Percentiles rank a stretch among this genome's conserved stretches.
Evolutionary conservation across 2,797 vertebrate genomes (phyloP).

Genomic region (Pipistrellus pygmaeus): DNA sequence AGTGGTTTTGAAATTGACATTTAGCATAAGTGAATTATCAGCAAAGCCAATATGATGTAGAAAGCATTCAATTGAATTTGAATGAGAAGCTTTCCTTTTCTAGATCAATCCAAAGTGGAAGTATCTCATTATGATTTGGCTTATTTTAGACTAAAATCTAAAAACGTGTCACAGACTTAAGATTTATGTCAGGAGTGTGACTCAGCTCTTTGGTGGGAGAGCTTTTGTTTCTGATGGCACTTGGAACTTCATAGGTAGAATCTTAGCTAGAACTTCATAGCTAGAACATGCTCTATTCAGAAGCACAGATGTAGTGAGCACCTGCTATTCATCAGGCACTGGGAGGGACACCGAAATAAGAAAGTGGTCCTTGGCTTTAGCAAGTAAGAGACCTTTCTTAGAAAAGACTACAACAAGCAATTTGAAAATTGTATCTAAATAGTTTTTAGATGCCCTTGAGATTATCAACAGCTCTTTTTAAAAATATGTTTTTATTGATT

Average conservation of each 20-base stretch:
- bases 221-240: slow-evolving; percentile 48
- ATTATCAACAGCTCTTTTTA: slow-evolving; percentile 30
- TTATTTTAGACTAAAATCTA: slow-evolving; percentile 62
- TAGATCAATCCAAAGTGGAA: slow-evolving; percentile 38
- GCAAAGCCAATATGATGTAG: slow-evolving; percentile 48
- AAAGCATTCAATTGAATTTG: slow-evolving; percentile 66
- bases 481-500: no score
- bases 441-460: slow-evolving; percentile 45
- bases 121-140: slow-evolving; percentile 55
- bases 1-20: slow-evolving; percentile 70
- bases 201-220: slow-evolving; percentile 47
- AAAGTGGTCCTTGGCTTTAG: slow-evolving; percentile 15
- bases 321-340: slow-evolving; percentile 46
- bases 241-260: slow-evolving; percentile 56
- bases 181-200: slow-evolving; percentile 71
- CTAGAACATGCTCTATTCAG: slow-evolving; percentile 33
- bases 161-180: slow-evolving; percentile 61
- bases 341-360: slow-evolving; percentile 26
- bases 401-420: neutral
- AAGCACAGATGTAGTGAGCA: slow-evolving; percentile 10
- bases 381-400: slow-evolving; percentile 42
- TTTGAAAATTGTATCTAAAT: neutral
- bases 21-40: slow-evolving; percentile 69
- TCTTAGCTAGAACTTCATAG: no score
- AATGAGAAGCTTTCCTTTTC: slow-evolving; percentile 59